These are phyloP conservation scores for Liodrosophila aerea DNA, from an alignment of 2,888 invertebrate genomes.

Conservation along the genomic window DNA sequence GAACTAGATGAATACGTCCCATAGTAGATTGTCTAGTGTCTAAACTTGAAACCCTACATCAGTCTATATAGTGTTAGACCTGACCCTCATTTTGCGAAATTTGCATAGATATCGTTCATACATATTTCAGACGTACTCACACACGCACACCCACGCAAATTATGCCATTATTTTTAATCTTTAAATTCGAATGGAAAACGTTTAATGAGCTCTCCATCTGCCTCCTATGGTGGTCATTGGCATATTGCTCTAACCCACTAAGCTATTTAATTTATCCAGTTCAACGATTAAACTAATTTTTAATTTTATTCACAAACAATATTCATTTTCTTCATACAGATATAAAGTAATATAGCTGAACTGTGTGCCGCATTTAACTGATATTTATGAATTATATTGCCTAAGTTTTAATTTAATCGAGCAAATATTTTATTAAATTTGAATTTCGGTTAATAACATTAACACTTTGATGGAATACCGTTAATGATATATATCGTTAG, in stretches of 20 bases:
- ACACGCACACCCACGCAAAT: conserved; percentile 21
- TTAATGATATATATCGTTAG: no score
- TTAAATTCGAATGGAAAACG: conserved; percentile 51
- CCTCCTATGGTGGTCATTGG: conserved; percentile 53
- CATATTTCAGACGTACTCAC: no score
- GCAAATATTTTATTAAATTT: no score
- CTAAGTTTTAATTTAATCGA: no score
- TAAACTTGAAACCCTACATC: conserved; percentile 5
- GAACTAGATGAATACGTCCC: conserved; percentile 35
- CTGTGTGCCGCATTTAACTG: no score
- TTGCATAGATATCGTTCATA: conserved; percentile 65
- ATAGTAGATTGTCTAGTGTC: conserved; percentile 42
- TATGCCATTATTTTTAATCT: conserved; percentile 72
- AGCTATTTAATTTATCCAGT: background rate
- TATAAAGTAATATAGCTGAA: no score
- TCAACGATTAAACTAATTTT: no score
- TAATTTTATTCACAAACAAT: background rate
- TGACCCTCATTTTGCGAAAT: conserved; percentile 41
- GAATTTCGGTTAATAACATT: no score
- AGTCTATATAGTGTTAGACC: conserved; percentile 27
- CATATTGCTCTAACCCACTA: conserved; percentile 29
- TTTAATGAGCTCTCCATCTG: conserved; percentile 27
- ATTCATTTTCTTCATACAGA: no score
- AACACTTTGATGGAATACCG: no score
- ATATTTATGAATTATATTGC: no score